These are phyloP conservation scores for Allacma fusca DNA, from an alignment of 2,888 invertebrate species.

Conservation along the genomic window DNA sequence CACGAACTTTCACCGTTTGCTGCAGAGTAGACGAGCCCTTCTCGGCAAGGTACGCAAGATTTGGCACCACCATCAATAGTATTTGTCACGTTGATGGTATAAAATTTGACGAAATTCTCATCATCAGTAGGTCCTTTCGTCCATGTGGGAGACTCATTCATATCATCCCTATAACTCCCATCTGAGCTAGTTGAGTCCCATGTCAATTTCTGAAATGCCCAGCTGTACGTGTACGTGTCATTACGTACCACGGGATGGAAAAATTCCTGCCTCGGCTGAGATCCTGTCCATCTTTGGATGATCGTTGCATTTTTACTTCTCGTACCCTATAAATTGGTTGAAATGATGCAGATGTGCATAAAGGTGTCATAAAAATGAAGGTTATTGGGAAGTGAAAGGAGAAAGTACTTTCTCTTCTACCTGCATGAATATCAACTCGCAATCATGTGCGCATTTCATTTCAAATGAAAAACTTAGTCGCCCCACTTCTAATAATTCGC, in stretches of 20 bases:
- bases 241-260: slow-evolving; percentile 64
- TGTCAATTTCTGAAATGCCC: slow-evolving; percentile 66
- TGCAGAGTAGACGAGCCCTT: slow-evolving; percentile 61
- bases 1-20: slow-evolving; percentile 45
- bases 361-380: slow-evolving; percentile 6
- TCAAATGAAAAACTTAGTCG: slow-evolving; percentile 68
- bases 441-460: slow-evolving; percentile 67
- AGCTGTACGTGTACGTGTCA: slow-evolving; percentile 65
- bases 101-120: slow-evolving; percentile 67
- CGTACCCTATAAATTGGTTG: too few relatives aligned
- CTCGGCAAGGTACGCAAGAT: slow-evolving; percentile 67
- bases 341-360: not conserved
- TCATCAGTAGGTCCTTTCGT: slow-evolving; percentile 50
- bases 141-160: slow-evolving; percentile 44
- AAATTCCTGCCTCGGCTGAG: slow-evolving; percentile 63
- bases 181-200: slow-evolving; percentile 52
- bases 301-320: slow-evolving; percentile 64
- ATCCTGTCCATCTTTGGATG: slow-evolving; percentile 65
- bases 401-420: slow-evolving; percentile 61
- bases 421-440: slow-evolving; percentile 68
- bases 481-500: slow-evolving; percentile 65
- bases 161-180: slow-evolving; percentile 38
- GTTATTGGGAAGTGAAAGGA: not conserved
- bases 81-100: slow-evolving; percentile 68
- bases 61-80: slow-evolving; percentile 68